Percentiles rank a stretch among this genome's conserved stretches.
phyloP scores from a whole-genome alignment of 2,797 vertebrate genomes.

The Semotilus atromaculatus region DNA sequence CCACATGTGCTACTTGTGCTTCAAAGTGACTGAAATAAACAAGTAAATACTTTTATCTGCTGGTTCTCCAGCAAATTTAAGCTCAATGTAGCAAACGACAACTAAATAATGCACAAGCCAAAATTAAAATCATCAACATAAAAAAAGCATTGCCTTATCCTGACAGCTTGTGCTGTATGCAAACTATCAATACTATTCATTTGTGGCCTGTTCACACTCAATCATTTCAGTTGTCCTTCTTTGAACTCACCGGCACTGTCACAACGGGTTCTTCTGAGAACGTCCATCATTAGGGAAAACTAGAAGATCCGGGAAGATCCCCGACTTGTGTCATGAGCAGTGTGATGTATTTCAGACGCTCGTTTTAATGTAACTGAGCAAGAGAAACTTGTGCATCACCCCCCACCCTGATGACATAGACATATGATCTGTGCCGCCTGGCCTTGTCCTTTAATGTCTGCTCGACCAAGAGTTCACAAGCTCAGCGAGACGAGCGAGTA shows the following conservation, averaged over 20 bases:
- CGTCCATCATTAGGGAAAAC: slow-evolving; percentile 66
- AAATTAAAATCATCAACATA: background rate
- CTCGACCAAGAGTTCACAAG: slow-evolving; percentile 71
- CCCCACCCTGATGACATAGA: slow-evolving; percentile 61
- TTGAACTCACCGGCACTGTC: slow-evolving; percentile 77
- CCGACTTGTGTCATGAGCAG: background rate
- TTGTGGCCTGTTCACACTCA: background rate
- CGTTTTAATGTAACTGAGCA: slow-evolving; percentile 68
- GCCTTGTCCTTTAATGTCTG: slow-evolving; percentile 77
- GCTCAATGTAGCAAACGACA: background rate
- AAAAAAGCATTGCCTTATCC: background rate
- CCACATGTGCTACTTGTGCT: background rate
- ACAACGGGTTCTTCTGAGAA: slow-evolving; percentile 62
- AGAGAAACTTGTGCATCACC: slow-evolving; percentile 47
- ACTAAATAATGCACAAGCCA: background rate
- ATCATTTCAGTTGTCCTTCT: background rate
- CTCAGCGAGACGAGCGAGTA: background rate
- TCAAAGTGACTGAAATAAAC: background rate
- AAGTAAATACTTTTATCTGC: background rate
- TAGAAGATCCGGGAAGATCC: slow-evolving; percentile 8
- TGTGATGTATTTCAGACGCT: slow-evolving; percentile 50
- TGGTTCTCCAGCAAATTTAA: background rate
- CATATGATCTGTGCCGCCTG: slow-evolving; percentile 73
- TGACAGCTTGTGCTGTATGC: background rate
- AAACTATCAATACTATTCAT: background rate